Base-by-base conservation (phyloP, 2,113 vertebrate species). In the Elachura formosa region DNA sequence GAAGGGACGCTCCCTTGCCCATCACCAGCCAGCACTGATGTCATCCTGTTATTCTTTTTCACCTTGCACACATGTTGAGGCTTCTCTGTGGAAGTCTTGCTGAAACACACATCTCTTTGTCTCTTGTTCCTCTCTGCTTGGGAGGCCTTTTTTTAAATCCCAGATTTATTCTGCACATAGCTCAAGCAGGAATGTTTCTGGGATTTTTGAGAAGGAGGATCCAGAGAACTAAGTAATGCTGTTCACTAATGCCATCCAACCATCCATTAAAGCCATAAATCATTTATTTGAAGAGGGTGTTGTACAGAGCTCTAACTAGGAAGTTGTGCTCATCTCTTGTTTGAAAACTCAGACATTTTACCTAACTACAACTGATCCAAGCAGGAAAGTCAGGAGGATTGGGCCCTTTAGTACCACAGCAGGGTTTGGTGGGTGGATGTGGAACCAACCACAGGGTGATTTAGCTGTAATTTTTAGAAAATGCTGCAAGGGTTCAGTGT, bases 51-150 rank as follows among this genome's bases (percentile, higher is more conserved):
- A 55, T 73, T 94, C 74, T 69, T 84, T 84, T 94, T 82, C 67
- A 94, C 87, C 81, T 93, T 93, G 82, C 52, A 34, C 81, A 72
- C 72, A 51, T 76, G 91, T 93, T 56, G 78, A 91, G 87, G 82
- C 93, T 80, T 91, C 84, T 96, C 84, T 85, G 54, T 62, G 63
- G 46, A 73, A 93, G 71, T 77, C 90, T 91, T 91, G 90, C 90
- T 52, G 87, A 97, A 75, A 88, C 82, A 91, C 52, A 94, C 74
- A 73, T 83, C 75, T 73, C 77, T 62, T 84, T 89, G 87, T 89
- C 36, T 91, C 63, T 72, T 62, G 28, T 45, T 87, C 51, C 34
- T 46, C 67, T 74, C 89, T 81, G 55, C 51, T 90, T 43, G 1
- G 8, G 4, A 85, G 51, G 34, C 33, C 16, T 25, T 45, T 77